Conservation (phyloP, 2,113 vertebrate species). For the Pelecanoides urinatrix region DNA sequence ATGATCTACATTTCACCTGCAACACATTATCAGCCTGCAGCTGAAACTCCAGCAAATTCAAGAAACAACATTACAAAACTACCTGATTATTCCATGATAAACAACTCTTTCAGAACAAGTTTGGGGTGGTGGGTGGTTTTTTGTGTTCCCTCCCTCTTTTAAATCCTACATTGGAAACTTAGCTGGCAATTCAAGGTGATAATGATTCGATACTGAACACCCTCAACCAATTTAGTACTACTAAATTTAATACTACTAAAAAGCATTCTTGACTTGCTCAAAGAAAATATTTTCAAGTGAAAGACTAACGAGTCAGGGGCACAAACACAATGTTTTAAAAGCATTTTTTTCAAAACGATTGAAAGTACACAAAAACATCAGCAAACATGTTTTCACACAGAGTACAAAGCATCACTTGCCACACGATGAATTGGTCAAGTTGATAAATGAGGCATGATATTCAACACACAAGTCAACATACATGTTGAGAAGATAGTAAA, state of each 20-base stretch:
- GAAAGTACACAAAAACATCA: neutral
- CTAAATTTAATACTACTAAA: no score
- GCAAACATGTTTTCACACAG: neutral
- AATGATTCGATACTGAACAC: neutral
- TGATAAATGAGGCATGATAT: neutral
- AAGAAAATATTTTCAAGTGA: neutral
- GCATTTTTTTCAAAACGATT: neutral
- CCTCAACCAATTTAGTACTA: neutral
- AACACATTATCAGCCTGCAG: neutral
- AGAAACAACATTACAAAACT: neutral
- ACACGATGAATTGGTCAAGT: rapidly evolving
- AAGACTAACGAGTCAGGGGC: neutral
- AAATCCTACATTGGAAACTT: neutral
- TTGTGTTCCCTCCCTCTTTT: neutral
- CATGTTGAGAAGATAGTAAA: neutral
- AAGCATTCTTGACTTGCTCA: neutral
- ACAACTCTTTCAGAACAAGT: neutral
- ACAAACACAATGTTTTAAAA: neutral
- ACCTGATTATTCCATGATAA: neutral
- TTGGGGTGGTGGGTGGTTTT: rapidly evolving
- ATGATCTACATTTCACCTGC: neutral
- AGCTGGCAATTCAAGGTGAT: neutral
- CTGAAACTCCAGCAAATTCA: neutral
- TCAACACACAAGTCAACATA: neutral
- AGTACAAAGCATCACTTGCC: neutral